Conservation (phyloP, 2,797 vertebrate genomes). For the Nothura maculosa region DNA sequence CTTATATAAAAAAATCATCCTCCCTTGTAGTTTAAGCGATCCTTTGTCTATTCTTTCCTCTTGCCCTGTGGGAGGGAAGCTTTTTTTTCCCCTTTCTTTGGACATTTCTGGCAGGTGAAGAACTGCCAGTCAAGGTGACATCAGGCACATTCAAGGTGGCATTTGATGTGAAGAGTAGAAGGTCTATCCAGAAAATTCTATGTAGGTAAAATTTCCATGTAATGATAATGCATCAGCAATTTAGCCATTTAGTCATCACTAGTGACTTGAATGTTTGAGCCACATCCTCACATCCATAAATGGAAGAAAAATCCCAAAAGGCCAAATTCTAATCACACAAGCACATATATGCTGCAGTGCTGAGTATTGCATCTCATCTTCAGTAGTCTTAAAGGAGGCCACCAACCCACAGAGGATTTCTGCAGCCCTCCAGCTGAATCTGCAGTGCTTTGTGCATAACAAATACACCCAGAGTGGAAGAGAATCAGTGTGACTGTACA, state of each 20-base stretch:
- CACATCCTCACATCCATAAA: background rate
- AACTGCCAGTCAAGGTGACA: background rate
- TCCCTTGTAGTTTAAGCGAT: background rate
- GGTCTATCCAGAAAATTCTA: background rate
- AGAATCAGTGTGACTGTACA: background rate
- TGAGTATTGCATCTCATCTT: background rate
- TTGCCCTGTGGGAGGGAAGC: background rate
- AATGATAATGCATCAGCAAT: background rate
- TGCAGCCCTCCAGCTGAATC: background rate
- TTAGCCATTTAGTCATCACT: background rate
- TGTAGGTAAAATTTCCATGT: background rate
- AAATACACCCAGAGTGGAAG: background rate
- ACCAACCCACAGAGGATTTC: background rate
- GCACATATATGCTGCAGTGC: background rate
- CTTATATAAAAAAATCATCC: background rate
- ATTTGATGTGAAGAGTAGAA: background rate
- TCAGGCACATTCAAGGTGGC: background rate
- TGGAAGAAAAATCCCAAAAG: background rate
- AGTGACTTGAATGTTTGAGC: background rate
- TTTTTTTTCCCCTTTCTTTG: background rate
- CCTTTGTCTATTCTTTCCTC: background rate
- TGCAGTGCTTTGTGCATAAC: background rate
- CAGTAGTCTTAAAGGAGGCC: accelerated
- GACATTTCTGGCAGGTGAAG: background rate
- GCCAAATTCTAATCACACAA: background rate